Base-by-base conservation (phyloP, 1,140 invertebrate species). In the Hesperophylax magnus region DNA sequence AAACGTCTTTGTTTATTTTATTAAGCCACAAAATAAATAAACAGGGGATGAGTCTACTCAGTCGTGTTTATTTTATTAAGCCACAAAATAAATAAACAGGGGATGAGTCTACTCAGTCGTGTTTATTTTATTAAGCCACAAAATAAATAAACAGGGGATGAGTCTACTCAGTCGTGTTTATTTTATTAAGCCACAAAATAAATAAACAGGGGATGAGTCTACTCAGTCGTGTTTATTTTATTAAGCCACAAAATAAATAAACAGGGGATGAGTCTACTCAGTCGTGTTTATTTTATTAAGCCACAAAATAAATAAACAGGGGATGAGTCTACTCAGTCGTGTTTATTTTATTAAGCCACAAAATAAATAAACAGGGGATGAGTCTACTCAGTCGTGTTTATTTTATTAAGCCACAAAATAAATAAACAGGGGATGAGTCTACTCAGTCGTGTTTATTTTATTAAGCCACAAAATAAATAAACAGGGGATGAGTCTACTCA, bases 21-120 rank as follows among this genome's bases (percentile, higher is more conserved):
- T 53, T 39, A 47, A 47, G 61, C 60, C 60, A 47, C 76, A 53
- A 65, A 78, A 78, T 31, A 78, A 78, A 78, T 63, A 65, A 71
- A 71, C 67, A 71, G n/a, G 67, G n/a, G 31, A 71, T 47, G 34
- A 71, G 67, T 18, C 39, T 47, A 22, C 63, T 65, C 20, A 22
- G 61, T 65, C 24, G 61, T 31, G 61, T 65, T 24, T 65, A n/a
- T n/a, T n/a, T n/a, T n/a, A n/a, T n/a, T n/a, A n/a, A n/a, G n/a
- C n/a, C n/a, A n/a, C n/a, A n/a, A n/a, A n/a, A n/a, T n/a, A n/a
- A n/a, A n/a, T n/a, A n/a, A 71, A 71, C 67, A 71, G n/a, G 67
- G n/a, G 31, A 71, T 47, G 34, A 71, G 67, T 18, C 39, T 47
- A 22, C 63, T 65, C 20, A 22, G 61, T 65, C 24, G 61, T 31